These are phyloP conservation scores for Teleiodes luculella DNA, from an alignment of 2,888 invertebrate species.

Conservation along the genomic window DNA sequence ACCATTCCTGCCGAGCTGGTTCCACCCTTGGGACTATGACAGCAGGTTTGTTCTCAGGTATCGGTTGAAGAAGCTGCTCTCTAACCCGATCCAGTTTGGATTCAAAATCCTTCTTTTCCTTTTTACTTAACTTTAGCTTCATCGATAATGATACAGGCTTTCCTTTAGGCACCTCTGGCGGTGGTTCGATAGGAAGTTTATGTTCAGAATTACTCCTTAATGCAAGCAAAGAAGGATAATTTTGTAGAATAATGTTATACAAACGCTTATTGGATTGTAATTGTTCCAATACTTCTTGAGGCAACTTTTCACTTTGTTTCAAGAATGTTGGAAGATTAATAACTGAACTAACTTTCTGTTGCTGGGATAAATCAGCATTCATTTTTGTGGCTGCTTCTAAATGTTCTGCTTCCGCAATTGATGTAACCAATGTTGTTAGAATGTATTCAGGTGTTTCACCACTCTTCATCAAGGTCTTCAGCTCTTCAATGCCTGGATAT, in stretches of 20 bases:
- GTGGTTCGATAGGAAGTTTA: slow-evolving; percentile 66
- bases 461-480: slow-evolving; percentile 83
- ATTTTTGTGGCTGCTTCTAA: slow-evolving; percentile 66
- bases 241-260: slow-evolving; percentile 84
- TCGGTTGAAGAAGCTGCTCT: slow-evolving; percentile 64
- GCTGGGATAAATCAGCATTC: slow-evolving; percentile 63
- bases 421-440: slow-evolving; percentile 80
- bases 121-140: slow-evolving; percentile 73
- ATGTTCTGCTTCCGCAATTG: slow-evolving; percentile 74
- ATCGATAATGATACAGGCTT: slow-evolving; percentile 82
- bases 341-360: slow-evolving; percentile 80
- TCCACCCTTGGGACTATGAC: slow-evolving; percentile 44
- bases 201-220: slow-evolving; percentile 82
- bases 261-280: slow-evolving; percentile 80
- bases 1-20: slow-evolving; percentile 56
- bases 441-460: slow-evolving; percentile 84
- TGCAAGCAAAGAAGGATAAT: slow-evolving; percentile 83
- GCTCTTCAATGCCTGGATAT: slow-evolving; percentile 82
- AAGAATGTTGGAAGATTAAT: slow-evolving; percentile 89
- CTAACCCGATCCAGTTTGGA: slow-evolving; percentile 60
- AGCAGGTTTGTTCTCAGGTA: slow-evolving; percentile 64
- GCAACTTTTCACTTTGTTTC: slow-evolving; percentile 85
- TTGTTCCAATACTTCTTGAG: slow-evolving; percentile 84
- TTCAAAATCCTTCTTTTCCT: slow-evolving; percentile 57
- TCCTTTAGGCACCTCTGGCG: slow-evolving; percentile 46